Evolutionary conservation across 2,113 vertebrate genomes (phyloP), one percentile per base, ranked within the genome.

Genomic region (Taxidea taxus): DNA sequence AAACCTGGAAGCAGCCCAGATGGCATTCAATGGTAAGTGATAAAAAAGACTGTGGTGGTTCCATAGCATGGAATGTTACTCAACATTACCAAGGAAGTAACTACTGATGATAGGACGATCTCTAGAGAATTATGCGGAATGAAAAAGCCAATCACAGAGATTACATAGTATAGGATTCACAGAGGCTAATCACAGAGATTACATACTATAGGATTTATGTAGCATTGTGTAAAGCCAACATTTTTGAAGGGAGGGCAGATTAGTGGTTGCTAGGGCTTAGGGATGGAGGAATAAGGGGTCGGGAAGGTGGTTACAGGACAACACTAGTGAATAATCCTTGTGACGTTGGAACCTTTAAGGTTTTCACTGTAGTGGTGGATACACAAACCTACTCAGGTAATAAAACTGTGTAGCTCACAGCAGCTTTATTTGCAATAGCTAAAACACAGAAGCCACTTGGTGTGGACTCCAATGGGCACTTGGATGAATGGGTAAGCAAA

Each of bases 281-380:
- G 3, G 7, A 39, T 3, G 21, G 6, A 37, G 11, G 44, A 6
- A 58, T 10, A 82, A 42, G 4, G 4, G 2, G 6, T 27, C 1
- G 18, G 58, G 27, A 77, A 16, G 47, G 27, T 4, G 23, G 16
- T 82, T 44, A 44, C 9, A n/a, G 31, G 29, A 27, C 3, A 37
- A 44, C 6, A 18, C 1, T 0, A 25, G 27, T 9, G 0, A 27
- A 11, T 6, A 51, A 39, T 83, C 39, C 37, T 20, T 37, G 54
- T 42, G 49, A 66, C 9, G 8, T 4, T 23, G 3, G 44, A 42
- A 16, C 0, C 27, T 4, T 16, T 51, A 7, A 60, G 42, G 37
- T 39, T 51, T 49, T 49, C 44, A 16, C 16, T 49, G 10, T 10
- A n/a, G n/a, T 72, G 18, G 39, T 6, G 13, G 81, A 81, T 27